Percentiles rank a stretch among this genome's conserved stretches.
These are phyloP conservation scores for Dendrocincla tyrannina DNA, from an alignment of 2,797 vertebrate genomes.

Conservation along the genomic window DNA sequence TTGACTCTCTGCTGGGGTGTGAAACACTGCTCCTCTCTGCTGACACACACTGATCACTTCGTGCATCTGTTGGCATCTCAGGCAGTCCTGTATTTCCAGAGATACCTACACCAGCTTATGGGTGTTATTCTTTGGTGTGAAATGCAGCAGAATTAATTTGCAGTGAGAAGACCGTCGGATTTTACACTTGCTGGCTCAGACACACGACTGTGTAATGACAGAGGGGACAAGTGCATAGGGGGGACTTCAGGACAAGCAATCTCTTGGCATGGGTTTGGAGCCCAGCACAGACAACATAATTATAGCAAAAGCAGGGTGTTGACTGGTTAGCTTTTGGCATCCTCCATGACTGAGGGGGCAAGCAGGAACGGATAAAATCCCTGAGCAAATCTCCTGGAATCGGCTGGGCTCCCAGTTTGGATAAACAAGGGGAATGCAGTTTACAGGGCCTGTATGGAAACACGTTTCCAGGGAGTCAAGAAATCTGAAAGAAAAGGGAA, in stretches of 20 bases:
- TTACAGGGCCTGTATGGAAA: neutral
- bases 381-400: constrained; percentile 12
- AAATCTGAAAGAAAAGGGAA: neutral
- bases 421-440: neutral
- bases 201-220: neutral
- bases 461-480: neutral
- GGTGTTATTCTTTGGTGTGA: constrained; percentile 7
- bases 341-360: neutral
- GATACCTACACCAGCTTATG: neutral
- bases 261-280: constrained; percentile 29
- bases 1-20: neutral
- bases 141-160: constrained; percentile 45
- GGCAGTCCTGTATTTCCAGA: neutral
- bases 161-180: neutral
- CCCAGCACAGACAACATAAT: constrained; percentile 49
- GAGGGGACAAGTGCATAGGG: constrained; percentile 35
- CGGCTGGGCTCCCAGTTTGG: neutral
- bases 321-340: constrained; percentile 15
- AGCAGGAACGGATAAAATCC: constrained; percentile 31
- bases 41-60: neutral
- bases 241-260: constrained; percentile 53
- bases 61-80: neutral
- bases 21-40: neutral
- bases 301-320: constrained; percentile 43
- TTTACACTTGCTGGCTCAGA: constrained; percentile 42